Base-by-base conservation (phyloP, 2,113 vertebrate genomes). In the Malurus alboscapulatus region DNA sequence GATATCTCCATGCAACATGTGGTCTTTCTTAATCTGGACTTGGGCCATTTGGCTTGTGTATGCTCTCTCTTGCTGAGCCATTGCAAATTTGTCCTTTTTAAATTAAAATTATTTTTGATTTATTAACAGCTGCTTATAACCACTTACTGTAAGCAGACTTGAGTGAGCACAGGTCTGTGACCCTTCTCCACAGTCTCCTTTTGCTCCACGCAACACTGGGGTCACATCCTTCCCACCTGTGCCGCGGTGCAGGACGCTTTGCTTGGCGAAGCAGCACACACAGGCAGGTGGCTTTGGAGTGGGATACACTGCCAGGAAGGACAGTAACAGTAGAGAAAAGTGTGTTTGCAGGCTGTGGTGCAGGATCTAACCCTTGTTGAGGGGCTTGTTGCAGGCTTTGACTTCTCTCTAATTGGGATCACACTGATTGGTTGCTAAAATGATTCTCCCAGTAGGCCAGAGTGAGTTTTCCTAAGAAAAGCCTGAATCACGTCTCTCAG, bases 181-280 rank as follows among this genome's bases (percentile, higher is more conserved):
- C 36, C 10, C 24, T 63, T 88, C 58, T 77, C 65, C 1, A 0
- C 9, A 17, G 36, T 19, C n/a, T 78, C 14, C 26, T 61, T 77
- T 71, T 36, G 34, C 38, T 74, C 26, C 32, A 10, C 0, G 2
- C 0, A 12, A 10, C 16, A 3, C 12, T 0, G 11, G 54, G 18
- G 21, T 17, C 29, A 9, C 24, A 14, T 69, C 36, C 34, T 65
- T 88, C 42, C 30, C 22, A 3, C 45, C 15, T 0, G 1, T 2
- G 3, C 34, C 0, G 0, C 36, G 69, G 19, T 0, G 0, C 20
- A 29, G 75, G n/a, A 51, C 45, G 8, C n/a, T 7, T 21, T 4
- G 2, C 78, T 73, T 48, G 27, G 54, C 0, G 0, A 68, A 79
- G 45, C 0, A 0, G 36, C 40, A 21, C 44, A 18, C 0, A 0